A percentile compares a stretch with the other conserved stretches of the same genome.
phyloP scores from a whole-genome alignment of 2,113 vertebrate genomes.

The Hydropotes inermis region DNA sequence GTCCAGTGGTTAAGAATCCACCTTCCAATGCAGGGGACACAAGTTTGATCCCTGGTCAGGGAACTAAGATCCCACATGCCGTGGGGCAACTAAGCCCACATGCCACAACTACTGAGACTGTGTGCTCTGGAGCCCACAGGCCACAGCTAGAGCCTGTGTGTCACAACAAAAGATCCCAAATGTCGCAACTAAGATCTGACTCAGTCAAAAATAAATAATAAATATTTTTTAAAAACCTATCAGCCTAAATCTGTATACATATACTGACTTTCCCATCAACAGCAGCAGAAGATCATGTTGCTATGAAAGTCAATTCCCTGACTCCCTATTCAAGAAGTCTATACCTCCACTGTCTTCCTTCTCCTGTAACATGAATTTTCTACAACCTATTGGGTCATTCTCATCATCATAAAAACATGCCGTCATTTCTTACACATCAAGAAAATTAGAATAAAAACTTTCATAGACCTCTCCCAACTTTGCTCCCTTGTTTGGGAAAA shows the following conservation, averaged over 20 bases:
- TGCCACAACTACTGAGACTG: not conserved
- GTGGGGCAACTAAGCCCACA: not conserved
- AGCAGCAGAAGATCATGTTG: not conserved
- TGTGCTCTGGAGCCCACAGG: not conserved
- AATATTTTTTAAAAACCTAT: not conserved
- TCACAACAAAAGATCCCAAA: not conserved
- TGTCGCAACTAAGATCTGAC: not conserved
- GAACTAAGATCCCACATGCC: not conserved
- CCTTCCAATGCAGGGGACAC: not conserved
- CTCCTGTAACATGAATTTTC: not conserved
- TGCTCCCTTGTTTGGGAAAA: not conserved
- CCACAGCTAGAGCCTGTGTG: not conserved
- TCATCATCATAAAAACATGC: not conserved
- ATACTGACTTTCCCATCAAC: not conserved
- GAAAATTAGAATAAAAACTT: not conserved
- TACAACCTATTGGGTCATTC: not conserved
- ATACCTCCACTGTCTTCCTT: not conserved
- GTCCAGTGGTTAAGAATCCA: not conserved
- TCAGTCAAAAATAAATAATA: not conserved
- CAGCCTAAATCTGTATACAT: not conserved
- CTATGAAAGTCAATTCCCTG: not conserved
- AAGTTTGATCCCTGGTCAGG: not conserved
- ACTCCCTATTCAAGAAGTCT: not conserved
- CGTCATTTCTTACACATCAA: not conserved
- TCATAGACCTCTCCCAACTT: not conserved